A percentile compares a stretch with the other conserved stretches of the same genome.
These are phyloP conservation scores for Bos javanicus DNA, from an alignment of 2,113 vertebrate species.

Conservation along the genomic window DNA sequence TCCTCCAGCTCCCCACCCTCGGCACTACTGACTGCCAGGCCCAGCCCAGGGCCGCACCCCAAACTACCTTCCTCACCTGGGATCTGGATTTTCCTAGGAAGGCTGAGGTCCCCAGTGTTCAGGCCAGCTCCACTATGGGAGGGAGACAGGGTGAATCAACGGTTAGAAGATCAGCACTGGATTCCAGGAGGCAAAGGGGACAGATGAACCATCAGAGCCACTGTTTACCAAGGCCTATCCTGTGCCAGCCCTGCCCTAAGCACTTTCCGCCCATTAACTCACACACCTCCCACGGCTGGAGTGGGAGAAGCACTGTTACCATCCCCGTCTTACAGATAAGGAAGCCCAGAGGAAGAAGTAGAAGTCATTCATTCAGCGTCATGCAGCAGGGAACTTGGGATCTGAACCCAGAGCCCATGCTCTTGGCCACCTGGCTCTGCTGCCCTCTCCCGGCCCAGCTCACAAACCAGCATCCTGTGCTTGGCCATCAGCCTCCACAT, in stretches of 20 bases:
- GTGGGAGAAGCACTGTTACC: fast-evolving
- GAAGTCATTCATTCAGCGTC: background rate
- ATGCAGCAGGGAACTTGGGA: background rate
- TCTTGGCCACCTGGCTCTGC: background rate
- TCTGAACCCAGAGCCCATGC: background rate
- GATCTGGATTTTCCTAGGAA: background rate
- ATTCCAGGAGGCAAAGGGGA: background rate
- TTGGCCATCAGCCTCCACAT: background rate
- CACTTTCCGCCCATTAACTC: background rate
- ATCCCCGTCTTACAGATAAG: background rate
- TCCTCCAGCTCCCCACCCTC: background rate
- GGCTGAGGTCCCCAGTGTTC: background rate
- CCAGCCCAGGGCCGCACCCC: background rate
- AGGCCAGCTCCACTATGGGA: background rate
- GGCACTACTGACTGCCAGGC: background rate
- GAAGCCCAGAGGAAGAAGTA: background rate
- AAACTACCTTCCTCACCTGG: background rate
- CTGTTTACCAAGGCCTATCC: fast-evolving
- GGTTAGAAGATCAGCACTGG: background rate
- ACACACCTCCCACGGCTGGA: fast-evolving
- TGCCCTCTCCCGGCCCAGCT: background rate
- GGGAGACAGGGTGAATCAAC: fast-evolving
- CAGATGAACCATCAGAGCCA: no score
- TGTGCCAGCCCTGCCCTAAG: background rate
- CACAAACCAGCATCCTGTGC: background rate